Evolutionary conservation across 2,797 vertebrate species (phyloP).

Genomic region (Poeciliopsis gracilis): DNA sequence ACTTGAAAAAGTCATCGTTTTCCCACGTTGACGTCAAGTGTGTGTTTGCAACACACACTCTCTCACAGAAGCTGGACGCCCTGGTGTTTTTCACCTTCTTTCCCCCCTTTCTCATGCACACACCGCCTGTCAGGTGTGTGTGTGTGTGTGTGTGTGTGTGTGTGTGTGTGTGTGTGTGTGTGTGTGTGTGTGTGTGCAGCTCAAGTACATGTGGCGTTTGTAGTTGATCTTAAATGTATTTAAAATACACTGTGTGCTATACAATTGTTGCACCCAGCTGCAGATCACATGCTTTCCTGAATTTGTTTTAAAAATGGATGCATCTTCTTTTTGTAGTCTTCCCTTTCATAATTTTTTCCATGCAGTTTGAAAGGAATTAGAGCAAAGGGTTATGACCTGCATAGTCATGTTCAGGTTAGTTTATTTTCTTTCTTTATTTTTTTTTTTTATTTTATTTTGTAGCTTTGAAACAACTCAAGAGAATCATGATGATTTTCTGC

Average conservation of each 20-base stretch:
- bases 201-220: neutral
- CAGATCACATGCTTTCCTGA: neutral
- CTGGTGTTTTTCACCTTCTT: neutral
- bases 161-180: constrained; percentile 19
- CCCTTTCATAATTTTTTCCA: neutral
- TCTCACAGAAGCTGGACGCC: neutral
- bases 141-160: constrained; percentile 23
- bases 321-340: neutral
- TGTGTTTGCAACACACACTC: neutral
- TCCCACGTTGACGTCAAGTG: neutral
- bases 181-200: constrained; percentile 29
- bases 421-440: neutral
- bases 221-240: neutral
- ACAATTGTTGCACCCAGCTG: neutral
- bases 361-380: neutral
- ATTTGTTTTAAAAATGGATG: constrained; percentile 3
- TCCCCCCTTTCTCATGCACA: neutral
- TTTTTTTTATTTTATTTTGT: constrained; percentile 5
- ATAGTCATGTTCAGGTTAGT: constrained; percentile 1
- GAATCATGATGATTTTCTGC: constrained; percentile 7
- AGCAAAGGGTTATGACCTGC: neutral
- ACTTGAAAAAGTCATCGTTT: neutral
- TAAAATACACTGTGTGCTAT: neutral
- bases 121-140: constrained; percentile 13
- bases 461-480: neutral